Base-by-base conservation (phyloP, 1,140 invertebrate species). In the Forficula auricularia region DNA sequence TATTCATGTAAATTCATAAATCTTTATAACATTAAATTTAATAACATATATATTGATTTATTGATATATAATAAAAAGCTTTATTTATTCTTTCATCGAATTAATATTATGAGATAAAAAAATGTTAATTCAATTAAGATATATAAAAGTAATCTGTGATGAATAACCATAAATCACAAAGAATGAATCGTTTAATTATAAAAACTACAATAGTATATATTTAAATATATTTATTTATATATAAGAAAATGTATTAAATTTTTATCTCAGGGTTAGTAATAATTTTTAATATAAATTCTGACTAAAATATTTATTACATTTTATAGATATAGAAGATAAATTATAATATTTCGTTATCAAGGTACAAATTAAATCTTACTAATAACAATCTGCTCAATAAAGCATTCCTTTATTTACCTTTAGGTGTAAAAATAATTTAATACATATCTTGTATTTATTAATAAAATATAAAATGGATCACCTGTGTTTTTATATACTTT, bases 31-130 rank as follows among this genome's bases (percentile, higher is more conserved):
- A 35, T 41, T 35, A 42, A 42, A 37, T 38, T 46, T 15, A 18
- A 18, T 22, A 30, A 15, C 16, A 19, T 33, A 30, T 19, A 40
- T 16, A 3, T 15, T 27, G 9, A n/a, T 40, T 40, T 12, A 35
- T 46, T 32, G 16, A 33, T 43, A 8, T 18, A 31, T 43, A 49
- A 45, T 37, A 43, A 44, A 39, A 35, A 45, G 13, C 47, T 35
- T 42, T 38, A 34, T 10, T 43, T 44, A 15, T 43, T 42, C n/a
- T 18, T 36, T 8, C 48, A 49, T 22, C 38, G 47, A 20, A 46
- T 43, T 40, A 15, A 31, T 46, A 20, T 30, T 46, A 37, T 20
- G 42, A 20, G 42, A 49, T 10, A 47, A 49, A 38, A 36, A 44
- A 34, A 33, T 19, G 4, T 27, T 27, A 27, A 6, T 27, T 27